Base-by-base conservation (phyloP, 2,113 vertebrate species). In the Arothron firmamentum region DNA sequence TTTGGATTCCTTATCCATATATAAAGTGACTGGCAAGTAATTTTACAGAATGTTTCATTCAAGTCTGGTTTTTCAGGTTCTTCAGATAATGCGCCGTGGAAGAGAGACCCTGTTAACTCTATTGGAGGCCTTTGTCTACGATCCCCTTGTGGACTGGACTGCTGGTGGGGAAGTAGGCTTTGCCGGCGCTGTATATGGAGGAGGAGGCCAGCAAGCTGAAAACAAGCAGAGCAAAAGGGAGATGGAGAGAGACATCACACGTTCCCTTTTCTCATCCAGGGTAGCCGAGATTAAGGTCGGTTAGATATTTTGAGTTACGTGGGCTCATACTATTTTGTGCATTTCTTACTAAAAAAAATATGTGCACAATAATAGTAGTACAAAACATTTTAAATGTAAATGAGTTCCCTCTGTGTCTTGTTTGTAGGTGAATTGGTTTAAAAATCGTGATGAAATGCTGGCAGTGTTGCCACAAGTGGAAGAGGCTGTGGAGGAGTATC, bases 71-170 rank as follows among this genome's bases (percentile, higher is more conserved):
- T 66, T 72, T 1, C 58, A 98, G 97, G 96, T 97, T 52, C 87
- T 99, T 34, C 97, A 99, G 50, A 98, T 98, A 61, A 99, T 99
- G 97, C 91, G 97, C 0, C 91, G 96, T 51, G 96, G 97, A 57
- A 91, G 97, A 77, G 97, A 99, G 85, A 99, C 97, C 15, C 86
- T 99, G 17, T 88, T 99, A 17, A 99, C 97, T 0, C 87, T 99
- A 58, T 86, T 99, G 56, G 97, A 99, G 72, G 97, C 97, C 56
- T 99, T 99, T 54, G 97, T 99, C 25, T 99, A 99, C 57, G 97
- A 99, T 67, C 97, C 97, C 0, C 88, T 99, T 86, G 97, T 99
- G 81, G 97, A 99, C 88, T 99, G 97, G 97, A 99, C 97, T 0
- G 95, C 97, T 0, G 96, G 97, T 13, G 97, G 97, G 0, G 96